These are phyloP conservation scores for Micromesistius poutassou DNA, from an alignment of 2,797 vertebrate species.

Conservation along the genomic window DNA sequence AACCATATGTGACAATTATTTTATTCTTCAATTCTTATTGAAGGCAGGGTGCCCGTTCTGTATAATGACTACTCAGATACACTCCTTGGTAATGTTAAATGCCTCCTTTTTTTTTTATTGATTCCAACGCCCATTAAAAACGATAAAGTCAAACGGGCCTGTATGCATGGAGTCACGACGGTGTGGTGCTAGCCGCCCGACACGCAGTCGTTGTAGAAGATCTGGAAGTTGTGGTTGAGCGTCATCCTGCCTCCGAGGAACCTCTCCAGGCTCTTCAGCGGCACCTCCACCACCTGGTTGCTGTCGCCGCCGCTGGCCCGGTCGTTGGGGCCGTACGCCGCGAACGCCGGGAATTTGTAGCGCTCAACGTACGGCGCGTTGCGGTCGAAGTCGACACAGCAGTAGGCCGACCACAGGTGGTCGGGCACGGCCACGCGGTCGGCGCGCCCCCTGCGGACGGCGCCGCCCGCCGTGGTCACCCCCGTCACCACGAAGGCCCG, in stretches of 20 bases:
- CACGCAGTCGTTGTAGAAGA: constrained; percentile 74
- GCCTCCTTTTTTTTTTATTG: not conserved
- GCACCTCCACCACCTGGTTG: constrained; percentile 70
- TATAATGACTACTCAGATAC: not conserved
- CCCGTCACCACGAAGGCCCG: constrained; percentile 65
- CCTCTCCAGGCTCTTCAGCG: constrained; percentile 69
- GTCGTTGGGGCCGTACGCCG: constrained; percentile 67
- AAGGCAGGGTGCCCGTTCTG: too few species aligned
- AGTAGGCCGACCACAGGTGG: constrained; percentile 72
- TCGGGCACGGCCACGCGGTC: constrained; percentile 67
- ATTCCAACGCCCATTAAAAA: not conserved
- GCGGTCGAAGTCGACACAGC: constrained; percentile 69
- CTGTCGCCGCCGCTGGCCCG: too few species aligned
- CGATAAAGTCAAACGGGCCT: not conserved
- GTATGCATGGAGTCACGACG: not conserved
- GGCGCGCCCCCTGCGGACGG: constrained; percentile 66
- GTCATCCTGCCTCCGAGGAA: constrained; percentile 70
- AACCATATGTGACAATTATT: too few species aligned
- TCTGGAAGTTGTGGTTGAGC: constrained; percentile 74
- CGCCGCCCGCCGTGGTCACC: constrained; percentile 67
- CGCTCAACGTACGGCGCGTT: constrained; percentile 69
- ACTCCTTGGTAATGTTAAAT: not conserved
- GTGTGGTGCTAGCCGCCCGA: constrained; percentile 37
- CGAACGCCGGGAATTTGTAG: constrained; percentile 72
- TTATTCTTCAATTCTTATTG: too few species aligned